Evolutionary conservation across 1,140 invertebrate species (phyloP), one percentile per base, ranked within the genome.

Genomic region (Venustaconcha ellipsiformis): DNA sequence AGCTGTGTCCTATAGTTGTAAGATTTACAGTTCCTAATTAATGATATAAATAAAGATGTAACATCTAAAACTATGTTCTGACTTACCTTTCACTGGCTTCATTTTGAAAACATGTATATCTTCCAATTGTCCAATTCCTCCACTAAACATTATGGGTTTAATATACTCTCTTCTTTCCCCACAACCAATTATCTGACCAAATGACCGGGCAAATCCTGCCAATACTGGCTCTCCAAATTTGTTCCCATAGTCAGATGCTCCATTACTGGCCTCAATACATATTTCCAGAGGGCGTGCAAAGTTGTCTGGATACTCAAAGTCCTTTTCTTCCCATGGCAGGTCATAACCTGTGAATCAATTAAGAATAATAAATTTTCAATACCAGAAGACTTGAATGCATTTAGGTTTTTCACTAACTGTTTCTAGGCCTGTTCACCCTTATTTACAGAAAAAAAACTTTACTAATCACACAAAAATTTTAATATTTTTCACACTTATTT

Each of bases 71-170:
- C 6, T 48, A 8, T 37, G 6, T 48, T 48, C 15, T 20, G 17
- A 66, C 67, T 67, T 87, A 92, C 95, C 95, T 91, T 92, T 92
- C 84, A 93, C 88, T 12, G 96, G 93, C 67, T 90, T 84, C 17
- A 93, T 86, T 91, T 98, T 98, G 23, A 93, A 90, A 15, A 94
- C 93, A 93, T 95, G 94, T 67, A 90, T 87, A n/a, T 93, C 93
- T 83, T 96, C 94, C 91, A 99, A 94, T 15, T 94, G 94, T 12
- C 98, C 97, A 76, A 99, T 93, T 59, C 98, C 98, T 72, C 96
- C 97, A 86, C 96, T 98, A 82, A 99, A 99, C 97, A 99, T 99
- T 73, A 99, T 99, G 0, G 98, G 97, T 87, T 99, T 99, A 0
- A 99, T 94, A 92, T 95, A 99, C 90, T 99, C 98, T 74, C 95